Percentiles rank a stretch among this genome's conserved stretches.
Evolutionary conservation across 1,140 invertebrate genomes (phyloP).

Genomic region (Caerostris extrusa): DNA sequence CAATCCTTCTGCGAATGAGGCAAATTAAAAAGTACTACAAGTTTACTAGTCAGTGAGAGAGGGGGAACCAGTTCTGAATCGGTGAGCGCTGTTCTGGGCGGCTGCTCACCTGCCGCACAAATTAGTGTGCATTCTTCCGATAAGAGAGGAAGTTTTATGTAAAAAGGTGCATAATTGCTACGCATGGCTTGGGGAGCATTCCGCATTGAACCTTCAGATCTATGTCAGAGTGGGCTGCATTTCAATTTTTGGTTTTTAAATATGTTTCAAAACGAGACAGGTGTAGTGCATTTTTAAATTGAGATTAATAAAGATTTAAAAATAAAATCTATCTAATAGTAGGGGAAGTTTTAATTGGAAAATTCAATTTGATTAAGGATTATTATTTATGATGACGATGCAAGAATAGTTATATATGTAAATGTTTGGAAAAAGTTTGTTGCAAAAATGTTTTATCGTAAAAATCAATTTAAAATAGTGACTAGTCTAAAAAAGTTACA

Average conservation of each 20-base stretch:
- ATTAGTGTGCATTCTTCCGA: slow-evolving; percentile 17
- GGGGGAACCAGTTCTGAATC: slow-evolving; percentile 45
- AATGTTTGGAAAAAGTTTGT: no score
- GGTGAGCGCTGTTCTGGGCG: slow-evolving; percentile 24
- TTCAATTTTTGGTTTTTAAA: neutral
- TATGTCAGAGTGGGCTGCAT: slow-evolving; percentile 1
- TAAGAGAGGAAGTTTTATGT: slow-evolving; percentile 44
- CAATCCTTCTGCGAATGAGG: slow-evolving; percentile 17
- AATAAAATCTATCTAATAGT: no score
- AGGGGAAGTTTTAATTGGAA: no score
- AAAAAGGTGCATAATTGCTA: slow-evolving; percentile 21
- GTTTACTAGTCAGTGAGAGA: neutral
- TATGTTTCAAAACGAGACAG: neutral
- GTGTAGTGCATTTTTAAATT: no score
- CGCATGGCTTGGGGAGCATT: neutral
- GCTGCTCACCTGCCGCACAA: slow-evolving; percentile 31
- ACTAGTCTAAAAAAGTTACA: no score
- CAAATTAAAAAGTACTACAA: slow-evolving; percentile 29
- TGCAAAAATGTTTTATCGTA: no score
- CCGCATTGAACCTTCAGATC: neutral
- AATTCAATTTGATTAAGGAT: no score
- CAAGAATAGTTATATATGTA: no score
- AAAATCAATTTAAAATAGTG: no score
- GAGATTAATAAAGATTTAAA: no score
- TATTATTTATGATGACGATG: no score